Percentiles rank a stretch among this genome's conserved stretches.
These are phyloP conservation scores for Siderastrea siderea DNA, from an alignment of 92 coral and sea anemone genomes.

Conservation along the genomic window DNA sequence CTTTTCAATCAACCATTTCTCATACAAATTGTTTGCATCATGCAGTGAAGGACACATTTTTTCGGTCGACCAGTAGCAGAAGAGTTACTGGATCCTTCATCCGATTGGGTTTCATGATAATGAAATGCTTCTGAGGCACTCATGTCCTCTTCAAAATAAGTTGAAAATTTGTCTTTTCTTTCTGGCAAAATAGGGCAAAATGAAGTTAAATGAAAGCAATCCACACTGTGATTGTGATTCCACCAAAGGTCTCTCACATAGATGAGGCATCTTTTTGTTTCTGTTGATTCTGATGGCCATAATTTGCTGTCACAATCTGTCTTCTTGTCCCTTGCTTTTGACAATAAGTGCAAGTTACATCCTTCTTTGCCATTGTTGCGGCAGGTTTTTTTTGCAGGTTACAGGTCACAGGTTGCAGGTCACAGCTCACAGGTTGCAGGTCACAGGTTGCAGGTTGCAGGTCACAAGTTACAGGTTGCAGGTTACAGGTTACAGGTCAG, in stretches of 20 bases:
- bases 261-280: not conserved
- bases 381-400: no score
- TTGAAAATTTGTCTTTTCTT: slow-evolving; percentile 32
- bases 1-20: not conserved
- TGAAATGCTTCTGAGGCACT: slow-evolving; percentile 71
- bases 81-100: slow-evolving; percentile 63
- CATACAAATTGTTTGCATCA: not conserved
- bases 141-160: slow-evolving; percentile 64
- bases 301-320: slow-evolving; percentile 57
- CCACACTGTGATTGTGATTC: slow-evolving; percentile 32
- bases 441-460: no score
- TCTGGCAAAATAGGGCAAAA: slow-evolving; percentile 60
- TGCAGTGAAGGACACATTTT: slow-evolving; percentile 47
- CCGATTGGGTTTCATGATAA: slow-evolving; percentile 51
- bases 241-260: slow-evolving; percentile 18
- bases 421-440: no score
- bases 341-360: slow-evolving; percentile 46
- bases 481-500: no score
- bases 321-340: slow-evolving; percentile 61
- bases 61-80: slow-evolving; percentile 61
- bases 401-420: no score
- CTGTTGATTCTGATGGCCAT: slow-evolving; percentile 47
- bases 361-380: slow-evolving; percentile 2
- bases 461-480: no score
- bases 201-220: slow-evolving; percentile 27